Conservation (phyloP, 37 sponge, comb jelly and placozoan species). For the Theonella swinhoei region DNA sequence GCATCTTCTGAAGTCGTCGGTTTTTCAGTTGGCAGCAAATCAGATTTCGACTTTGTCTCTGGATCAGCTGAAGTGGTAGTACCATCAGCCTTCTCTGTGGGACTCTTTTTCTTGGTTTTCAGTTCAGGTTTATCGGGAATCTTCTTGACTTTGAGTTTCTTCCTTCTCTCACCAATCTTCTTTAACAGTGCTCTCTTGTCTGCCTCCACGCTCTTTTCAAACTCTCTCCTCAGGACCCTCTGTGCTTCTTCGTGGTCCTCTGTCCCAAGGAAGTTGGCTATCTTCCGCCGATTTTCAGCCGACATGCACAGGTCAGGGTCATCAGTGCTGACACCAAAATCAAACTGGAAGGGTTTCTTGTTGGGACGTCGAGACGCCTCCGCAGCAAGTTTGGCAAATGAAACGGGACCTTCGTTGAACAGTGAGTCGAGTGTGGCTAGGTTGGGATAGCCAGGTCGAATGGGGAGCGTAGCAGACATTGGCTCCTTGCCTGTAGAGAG, state of each 20-base stretch:
- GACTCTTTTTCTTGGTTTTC: background rate
- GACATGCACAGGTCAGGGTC: background rate
- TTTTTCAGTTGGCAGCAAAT: background rate
- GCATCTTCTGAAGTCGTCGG: background rate
- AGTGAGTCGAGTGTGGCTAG: background rate
- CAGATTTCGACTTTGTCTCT: background rate
- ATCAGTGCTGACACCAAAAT: background rate
- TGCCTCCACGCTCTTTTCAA: background rate
- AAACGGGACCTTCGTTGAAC: background rate
- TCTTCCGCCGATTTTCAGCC: background rate
- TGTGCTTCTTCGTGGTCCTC: background rate
- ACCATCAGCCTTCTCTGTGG: background rate
- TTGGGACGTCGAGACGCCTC: background rate
- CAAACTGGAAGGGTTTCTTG: background rate
- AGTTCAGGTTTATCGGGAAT: background rate
- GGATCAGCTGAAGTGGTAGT: background rate
- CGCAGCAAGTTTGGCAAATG: background rate
- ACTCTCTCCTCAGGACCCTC: background rate
- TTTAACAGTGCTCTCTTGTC: background rate
- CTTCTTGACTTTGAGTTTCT: slow-evolving; percentile 3
- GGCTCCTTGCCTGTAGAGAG: background rate
- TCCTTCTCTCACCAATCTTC: slow-evolving; percentile 5
- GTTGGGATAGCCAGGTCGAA: background rate
- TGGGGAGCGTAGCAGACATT: background rate
- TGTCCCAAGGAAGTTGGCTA: background rate